These are phyloP conservation scores for Gonocerus acuteangulatus DNA, from an alignment of 2,888 invertebrate genomes.

Conservation along the genomic window DNA sequence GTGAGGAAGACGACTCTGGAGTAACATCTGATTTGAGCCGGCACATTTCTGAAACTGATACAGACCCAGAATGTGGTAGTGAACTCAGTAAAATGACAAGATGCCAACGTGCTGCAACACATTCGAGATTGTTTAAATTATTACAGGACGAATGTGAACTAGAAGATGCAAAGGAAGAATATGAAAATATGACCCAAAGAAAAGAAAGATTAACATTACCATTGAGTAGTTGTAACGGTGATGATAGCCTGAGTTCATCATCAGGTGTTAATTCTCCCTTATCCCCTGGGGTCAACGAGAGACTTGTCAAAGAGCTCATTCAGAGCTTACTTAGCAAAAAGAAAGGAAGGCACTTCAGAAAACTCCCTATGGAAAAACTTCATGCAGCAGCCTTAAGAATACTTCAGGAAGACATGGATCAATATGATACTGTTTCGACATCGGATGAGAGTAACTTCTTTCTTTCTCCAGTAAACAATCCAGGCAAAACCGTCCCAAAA, in stretches of 20 bases:
- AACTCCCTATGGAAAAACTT: conserved; percentile 52
- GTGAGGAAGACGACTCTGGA: conserved; percentile 61
- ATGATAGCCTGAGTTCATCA: conserved; percentile 48
- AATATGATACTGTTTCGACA: conserved; percentile 44
- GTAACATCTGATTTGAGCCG: conserved; percentile 62
- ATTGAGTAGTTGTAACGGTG: conserved; percentile 45
- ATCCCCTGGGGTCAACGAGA: conserved; percentile 48
- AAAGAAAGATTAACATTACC: conserved; percentile 50
- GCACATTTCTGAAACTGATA: conserved; percentile 58
- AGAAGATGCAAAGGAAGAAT: conserved; percentile 39
- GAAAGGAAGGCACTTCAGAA: conserved; percentile 49
- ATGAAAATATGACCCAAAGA: conserved; percentile 40
- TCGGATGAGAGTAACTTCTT: conserved; percentile 42
- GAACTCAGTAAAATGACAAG: conserved; percentile 52
- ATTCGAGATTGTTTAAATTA: conserved; percentile 60
- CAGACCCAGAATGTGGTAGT: conserved; percentile 54
- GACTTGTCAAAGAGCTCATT: conserved; percentile 52
- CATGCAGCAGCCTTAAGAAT: conserved; percentile 52
- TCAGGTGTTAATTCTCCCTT: conserved; percentile 50
- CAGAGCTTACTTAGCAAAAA: conserved; percentile 52
- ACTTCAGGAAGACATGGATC: conserved; percentile 51
- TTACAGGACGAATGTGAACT: conserved; percentile 53
- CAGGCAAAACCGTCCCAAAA: conserved; percentile 5
- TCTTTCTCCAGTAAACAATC: conserved; percentile 26
- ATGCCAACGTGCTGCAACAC: conserved; percentile 63